Evolutionary conservation across 2,113 vertebrate species (phyloP).

Genomic region (Syngnathus floridae): DNA sequence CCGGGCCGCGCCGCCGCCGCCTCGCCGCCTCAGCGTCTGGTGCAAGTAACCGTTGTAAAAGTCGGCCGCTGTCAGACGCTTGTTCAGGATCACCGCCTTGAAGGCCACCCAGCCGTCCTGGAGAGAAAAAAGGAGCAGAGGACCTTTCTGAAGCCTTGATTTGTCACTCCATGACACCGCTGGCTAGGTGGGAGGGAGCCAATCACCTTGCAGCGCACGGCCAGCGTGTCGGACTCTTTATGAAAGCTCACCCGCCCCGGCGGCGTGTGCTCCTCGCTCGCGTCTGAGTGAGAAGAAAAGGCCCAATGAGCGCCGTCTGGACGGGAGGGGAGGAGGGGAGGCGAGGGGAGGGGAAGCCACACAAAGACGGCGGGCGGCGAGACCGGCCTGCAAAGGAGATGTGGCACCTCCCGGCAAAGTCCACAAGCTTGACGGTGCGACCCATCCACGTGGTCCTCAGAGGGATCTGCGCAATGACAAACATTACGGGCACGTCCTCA

Average conservation of each 20-base stretch:
- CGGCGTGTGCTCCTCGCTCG: not conserved
- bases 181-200: no score
- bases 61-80: slow-evolving; percentile 81
- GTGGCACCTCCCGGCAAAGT: slow-evolving; percentile 77
- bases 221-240: slow-evolving; percentile 69
- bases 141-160: no score
- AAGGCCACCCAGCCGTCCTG: slow-evolving; percentile 90
- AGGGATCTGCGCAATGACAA: slow-evolving; percentile 69
- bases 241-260: slow-evolving; percentile 81
- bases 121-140: slow-evolving; percentile 11
- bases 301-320: not conserved
- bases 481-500: no score
- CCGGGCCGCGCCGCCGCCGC: not conserved
- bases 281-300: not conserved
- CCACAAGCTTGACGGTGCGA: slow-evolving; percentile 77
- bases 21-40: slow-evolving; percentile 57
- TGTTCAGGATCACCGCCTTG: slow-evolving; percentile 75
- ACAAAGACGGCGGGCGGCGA: not conserved
- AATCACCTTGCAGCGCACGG: slow-evolving; percentile 83
- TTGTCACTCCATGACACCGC: no score
- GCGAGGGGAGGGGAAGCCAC: not conserved
- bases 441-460: slow-evolving; percentile 84
- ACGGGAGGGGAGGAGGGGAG: not conserved
- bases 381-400: slow-evolving; percentile 64
- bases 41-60: slow-evolving; percentile 97